Percentiles rank a stretch among this genome's conserved stretches.
Evolutionary conservation across 2,888 invertebrate species (phyloP).

Genomic region (Agrochola litura): DNA sequence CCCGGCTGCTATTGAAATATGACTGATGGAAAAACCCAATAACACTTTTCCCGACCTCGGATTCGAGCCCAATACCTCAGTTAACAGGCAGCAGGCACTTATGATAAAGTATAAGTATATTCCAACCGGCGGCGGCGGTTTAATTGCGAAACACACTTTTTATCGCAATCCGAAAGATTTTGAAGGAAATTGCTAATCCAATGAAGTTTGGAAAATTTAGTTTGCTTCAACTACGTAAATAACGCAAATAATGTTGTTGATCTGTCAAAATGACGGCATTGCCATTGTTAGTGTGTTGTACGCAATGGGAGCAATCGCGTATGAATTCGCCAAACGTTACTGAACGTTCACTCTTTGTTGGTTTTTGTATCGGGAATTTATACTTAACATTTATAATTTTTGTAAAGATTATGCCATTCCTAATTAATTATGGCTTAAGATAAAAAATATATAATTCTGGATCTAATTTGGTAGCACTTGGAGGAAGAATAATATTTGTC

Average conservation of each 20-base stretch:
- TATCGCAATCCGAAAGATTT: neutral
- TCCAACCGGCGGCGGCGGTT: neutral
- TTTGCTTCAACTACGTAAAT: neutral
- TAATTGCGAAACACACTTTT: too few relatives aligned
- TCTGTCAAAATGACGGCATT: neutral
- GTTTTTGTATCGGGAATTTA: too few relatives aligned
- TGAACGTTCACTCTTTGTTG: too few relatives aligned
- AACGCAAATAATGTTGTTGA: neutral
- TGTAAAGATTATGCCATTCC: too few relatives aligned
- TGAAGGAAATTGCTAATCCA: neutral
- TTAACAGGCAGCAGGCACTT: too few relatives aligned
- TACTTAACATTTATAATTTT: too few relatives aligned
- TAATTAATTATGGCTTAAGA: too few relatives aligned
- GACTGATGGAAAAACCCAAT: neutral
- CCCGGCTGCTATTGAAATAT: neutral
- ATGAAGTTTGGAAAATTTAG: neutral
- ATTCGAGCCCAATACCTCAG: neutral
- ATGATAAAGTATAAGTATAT: neutral
- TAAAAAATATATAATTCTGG: too few relatives aligned
- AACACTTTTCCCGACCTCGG: neutral
- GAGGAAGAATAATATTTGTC: too few relatives aligned
- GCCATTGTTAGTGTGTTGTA: neutral
- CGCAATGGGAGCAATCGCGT: neutral
- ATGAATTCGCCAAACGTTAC: too few relatives aligned
- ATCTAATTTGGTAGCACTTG: too few relatives aligned